Evolutionary conservation across 2,113 vertebrate genomes (phyloP).

Genomic region (Colius striatus): DNA sequence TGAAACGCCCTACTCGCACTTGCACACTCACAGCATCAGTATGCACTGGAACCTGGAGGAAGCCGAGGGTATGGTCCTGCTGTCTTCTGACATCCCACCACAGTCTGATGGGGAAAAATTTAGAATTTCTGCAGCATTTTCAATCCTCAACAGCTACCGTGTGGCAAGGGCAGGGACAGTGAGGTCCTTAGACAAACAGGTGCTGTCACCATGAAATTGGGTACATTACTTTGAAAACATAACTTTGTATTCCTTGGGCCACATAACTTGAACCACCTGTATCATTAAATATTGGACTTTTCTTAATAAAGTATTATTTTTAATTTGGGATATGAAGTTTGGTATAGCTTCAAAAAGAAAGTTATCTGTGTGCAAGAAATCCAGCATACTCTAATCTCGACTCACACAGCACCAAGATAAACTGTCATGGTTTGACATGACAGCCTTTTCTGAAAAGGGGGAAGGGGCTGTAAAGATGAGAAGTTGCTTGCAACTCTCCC

Average conservation of each 20-base stretch:
- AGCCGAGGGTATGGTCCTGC: not conserved
- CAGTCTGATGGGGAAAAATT: not conserved
- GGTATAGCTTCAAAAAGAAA: not conserved
- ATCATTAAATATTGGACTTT: not conserved
- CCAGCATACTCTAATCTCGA: not conserved
- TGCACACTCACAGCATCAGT: rapidly evolving
- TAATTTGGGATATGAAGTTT: not conserved
- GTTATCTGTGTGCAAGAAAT: not conserved
- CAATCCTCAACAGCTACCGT: not conserved
- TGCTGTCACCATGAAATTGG: not conserved
- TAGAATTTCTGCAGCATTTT: not conserved
- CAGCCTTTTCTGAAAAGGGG: too few relatives aligned
- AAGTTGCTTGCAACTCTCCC: too few relatives aligned
- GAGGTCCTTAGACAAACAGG: not conserved
- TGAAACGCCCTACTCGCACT: not conserved
- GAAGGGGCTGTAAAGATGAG: too few relatives aligned
- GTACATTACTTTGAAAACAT: not conserved
- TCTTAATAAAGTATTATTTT: not conserved
- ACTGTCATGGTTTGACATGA: too few relatives aligned
- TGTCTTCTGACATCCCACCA: not conserved
- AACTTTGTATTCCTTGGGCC: not conserved
- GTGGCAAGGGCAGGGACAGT: not conserved
- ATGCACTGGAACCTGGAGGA: not conserved
- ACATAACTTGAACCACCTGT: not conserved
- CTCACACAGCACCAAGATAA: not conserved